Conservation (phyloP, 2,113 vertebrate species). For the Probosciger aterrimus region DNA sequence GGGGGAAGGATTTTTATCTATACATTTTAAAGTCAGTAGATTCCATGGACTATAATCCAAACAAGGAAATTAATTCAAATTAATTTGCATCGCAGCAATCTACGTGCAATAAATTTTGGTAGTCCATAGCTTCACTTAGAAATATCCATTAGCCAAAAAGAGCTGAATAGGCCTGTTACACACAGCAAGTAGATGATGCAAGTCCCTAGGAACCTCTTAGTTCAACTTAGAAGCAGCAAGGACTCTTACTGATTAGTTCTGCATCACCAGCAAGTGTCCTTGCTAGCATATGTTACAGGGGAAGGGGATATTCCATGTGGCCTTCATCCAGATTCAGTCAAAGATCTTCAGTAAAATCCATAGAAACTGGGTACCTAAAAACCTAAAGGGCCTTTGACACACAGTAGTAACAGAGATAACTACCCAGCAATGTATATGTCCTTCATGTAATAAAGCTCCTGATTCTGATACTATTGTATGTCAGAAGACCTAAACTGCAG, state of each 20-base stretch:
- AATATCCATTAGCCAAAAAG: neutral
- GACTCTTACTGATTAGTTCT: conserved; percentile 18
- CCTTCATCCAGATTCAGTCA: neutral
- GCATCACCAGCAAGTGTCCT: conserved; percentile 19
- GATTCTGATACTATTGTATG: neutral
- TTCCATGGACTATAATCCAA: neutral
- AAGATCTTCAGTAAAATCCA: neutral
- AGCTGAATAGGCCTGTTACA: neutral
- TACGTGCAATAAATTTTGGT: neutral
- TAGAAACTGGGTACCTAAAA: neutral
- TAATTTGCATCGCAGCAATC: neutral
- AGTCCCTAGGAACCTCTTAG: neutral
- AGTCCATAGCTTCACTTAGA: neutral
- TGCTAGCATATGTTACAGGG: neutral
- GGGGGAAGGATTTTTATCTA: neutral
- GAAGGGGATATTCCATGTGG: neutral
- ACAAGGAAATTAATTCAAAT: neutral
- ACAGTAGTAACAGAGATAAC: neutral
- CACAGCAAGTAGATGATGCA: neutral
- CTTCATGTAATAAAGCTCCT: neutral
- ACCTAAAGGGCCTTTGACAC: neutral
- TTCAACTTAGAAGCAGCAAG: neutral
- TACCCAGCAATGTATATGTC: neutral
- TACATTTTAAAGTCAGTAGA: neutral
- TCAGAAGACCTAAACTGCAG: neutral